phyloP scores from a whole-genome alignment of 1,140 invertebrate species.

The Apis florea region DNA sequence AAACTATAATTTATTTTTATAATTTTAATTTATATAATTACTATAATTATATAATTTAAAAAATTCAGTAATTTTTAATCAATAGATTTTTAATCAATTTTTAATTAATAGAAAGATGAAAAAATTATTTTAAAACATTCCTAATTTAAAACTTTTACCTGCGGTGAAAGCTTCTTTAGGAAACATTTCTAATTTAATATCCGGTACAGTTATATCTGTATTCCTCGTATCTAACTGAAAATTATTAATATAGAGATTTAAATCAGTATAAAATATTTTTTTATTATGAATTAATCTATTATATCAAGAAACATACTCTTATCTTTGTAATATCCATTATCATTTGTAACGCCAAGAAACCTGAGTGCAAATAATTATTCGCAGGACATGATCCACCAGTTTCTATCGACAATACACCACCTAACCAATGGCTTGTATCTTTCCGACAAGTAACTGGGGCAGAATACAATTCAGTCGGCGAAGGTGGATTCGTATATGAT shows the following conservation, averaged over 20 bases:
- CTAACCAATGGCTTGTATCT: conserved; percentile 82
- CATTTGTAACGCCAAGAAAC: conserved; percentile 87
- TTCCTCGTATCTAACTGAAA: conserved; percentile 82
- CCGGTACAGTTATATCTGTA: conserved; percentile 82
- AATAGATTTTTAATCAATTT: neutral
- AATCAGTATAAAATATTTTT: neutral
- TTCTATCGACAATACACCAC: conserved; percentile 84
- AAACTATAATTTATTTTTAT: neutral
- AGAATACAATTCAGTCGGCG: conserved; percentile 83
- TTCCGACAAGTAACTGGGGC: conserved; percentile 86
- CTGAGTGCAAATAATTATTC: conserved; percentile 87
- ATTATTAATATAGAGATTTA: neutral
- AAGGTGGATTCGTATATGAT: conserved; percentile 83
- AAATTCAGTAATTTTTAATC: neutral
- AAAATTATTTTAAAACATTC: neutral
- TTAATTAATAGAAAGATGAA: neutral
- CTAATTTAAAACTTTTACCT: conserved; percentile 62
- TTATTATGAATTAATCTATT: neutral
- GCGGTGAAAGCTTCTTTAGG: conserved; percentile 87
- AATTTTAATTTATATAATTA: neutral
- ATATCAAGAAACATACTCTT: conserved; percentile 76
- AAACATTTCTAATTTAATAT: conserved; percentile 85
- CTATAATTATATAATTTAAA: neutral
- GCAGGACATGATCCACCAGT: conserved; percentile 86
- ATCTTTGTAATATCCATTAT: conserved; percentile 87